These are phyloP conservation scores for Myxocyprinus asiaticus DNA, from an alignment of 2,113 vertebrate species.

Conservation along the genomic window DNA sequence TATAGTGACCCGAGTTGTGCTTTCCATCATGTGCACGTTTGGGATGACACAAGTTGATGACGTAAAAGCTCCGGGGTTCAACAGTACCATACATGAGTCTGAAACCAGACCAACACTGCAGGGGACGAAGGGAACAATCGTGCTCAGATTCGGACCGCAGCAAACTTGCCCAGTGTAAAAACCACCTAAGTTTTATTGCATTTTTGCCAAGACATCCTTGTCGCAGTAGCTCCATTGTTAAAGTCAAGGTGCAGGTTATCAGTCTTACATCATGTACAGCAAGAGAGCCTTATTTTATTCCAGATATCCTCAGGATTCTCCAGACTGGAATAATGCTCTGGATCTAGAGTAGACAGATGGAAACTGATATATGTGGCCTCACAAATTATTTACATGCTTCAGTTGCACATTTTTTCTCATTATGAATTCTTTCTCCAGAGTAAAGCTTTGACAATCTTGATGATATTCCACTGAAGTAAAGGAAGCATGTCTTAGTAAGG, in stretches of 20 bases:
- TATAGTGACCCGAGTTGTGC: too few species aligned
- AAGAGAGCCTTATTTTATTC: slow-evolving; percentile 12
- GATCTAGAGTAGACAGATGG: neutral
- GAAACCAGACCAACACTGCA: too few species aligned
- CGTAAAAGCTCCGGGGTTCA: too few species aligned
- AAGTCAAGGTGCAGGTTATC: slow-evolving; percentile 5
- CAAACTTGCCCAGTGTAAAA: too few species aligned
- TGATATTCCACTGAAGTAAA: slow-evolving; percentile 29
- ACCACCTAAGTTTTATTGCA: neutral
- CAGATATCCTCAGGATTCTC: slow-evolving; percentile 36
- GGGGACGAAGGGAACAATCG: too few species aligned
- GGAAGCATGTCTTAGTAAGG: neutral
- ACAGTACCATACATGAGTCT: too few species aligned
- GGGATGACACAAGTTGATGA: too few species aligned
- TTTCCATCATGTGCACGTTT: too few species aligned
- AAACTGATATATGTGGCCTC: neutral
- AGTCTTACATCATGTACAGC: neutral
- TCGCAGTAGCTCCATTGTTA: neutral
- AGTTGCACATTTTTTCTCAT: neutral
- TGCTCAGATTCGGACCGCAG: too few species aligned
- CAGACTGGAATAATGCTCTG: neutral
- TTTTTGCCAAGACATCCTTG: neutral
- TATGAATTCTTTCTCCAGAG: slow-evolving; percentile 11
- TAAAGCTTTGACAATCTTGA: neutral
- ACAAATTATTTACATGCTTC: neutral